Base-by-base conservation (phyloP, 2,888 invertebrate species). In the Melangyna quadrimaculata region DNA sequence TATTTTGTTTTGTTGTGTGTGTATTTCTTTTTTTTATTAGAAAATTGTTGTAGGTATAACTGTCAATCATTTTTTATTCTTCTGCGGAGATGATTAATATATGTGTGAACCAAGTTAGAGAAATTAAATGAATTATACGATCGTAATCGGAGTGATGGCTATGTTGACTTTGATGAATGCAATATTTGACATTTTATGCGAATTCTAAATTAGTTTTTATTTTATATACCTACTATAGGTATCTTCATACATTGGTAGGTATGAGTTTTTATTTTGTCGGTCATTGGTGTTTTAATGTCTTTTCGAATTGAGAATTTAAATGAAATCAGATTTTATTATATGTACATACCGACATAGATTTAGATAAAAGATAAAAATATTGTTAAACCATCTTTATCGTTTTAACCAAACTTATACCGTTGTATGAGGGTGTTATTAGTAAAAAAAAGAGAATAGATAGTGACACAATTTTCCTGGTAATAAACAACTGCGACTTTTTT, bases 31-130 rank as follows among this genome's bases (percentile, higher is more conserved):
- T 69, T 72, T 61, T 24, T 22, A 65, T 70, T 78, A 32, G 22
- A n/a, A 10, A 29, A 35, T 32, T 37, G 53, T 65, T 65, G 70
- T n/a, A n/a, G n/a, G n/a, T 71, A 61, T 57, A 67, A 55, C 75
- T 84, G 84, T 79, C 80, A 77, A 80, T 79, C 79, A 79, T 72
- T 69, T 72, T 69, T 71, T 53, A 63, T 24, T 40, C 63, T 35
- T 14, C 45, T 12, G 24, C 17, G 12, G 48, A 51, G 29, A 43
- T 19, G 29, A 57, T 37, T 71, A 71, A 78, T 61, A 74, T 74
- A 81, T 59, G 78, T 83, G 83, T 83, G 78, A 83, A 78, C 57
- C 65, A 32, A 48, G 17, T 17, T 24, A 17, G 22, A 40, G 65
- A 32, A 72, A 79, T 72, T 45, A 77, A 79, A 79, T 71, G 35